Percentiles rank a stretch among this genome's conserved stretches.
Conservation (phyloP, 2,113 vertebrate genomes). For the Plectropomus leopardus region DNA sequence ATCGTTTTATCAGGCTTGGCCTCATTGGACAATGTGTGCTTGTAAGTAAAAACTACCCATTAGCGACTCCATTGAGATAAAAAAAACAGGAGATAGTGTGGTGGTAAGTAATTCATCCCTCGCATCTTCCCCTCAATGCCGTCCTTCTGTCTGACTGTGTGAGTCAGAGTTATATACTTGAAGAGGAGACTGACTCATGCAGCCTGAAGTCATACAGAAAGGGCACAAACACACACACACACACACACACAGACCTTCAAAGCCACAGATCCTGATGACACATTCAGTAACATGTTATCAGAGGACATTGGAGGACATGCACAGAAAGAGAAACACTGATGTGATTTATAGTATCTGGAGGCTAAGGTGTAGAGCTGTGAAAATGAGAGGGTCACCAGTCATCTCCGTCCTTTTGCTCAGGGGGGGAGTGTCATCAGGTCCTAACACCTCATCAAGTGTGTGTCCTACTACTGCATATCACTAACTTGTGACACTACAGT, state of each 20-base stretch:
- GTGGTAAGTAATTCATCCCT: slow-evolving; percentile 8
- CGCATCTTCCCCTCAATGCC: slow-evolving; percentile 25
- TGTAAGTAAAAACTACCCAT: slow-evolving; percentile 38
- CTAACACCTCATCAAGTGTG: slow-evolving; percentile 28
- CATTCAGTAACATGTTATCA: slow-evolving; percentile 59
- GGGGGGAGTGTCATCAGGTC: slow-evolving; percentile 4
- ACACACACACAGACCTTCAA: slow-evolving; percentile 22
- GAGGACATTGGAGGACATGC: slow-evolving; percentile 51
- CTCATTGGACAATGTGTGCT: slow-evolving; percentile 15
- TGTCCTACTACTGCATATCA: slow-evolving; percentile 1
- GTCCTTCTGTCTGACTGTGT: slow-evolving; percentile 22
- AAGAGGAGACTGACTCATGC: slow-evolving; percentile 64
- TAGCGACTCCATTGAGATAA: slow-evolving; percentile 15
- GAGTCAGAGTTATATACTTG: slow-evolving; percentile 46
- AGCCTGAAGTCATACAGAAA: slow-evolving; percentile 57
- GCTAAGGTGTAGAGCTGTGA: slow-evolving; percentile 34
- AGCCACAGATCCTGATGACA: slow-evolving; percentile 56
- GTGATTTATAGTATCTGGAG: slow-evolving; percentile 62
- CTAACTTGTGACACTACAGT: neutral
- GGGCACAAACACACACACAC: slow-evolving; percentile 7
- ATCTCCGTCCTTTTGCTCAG: neutral
- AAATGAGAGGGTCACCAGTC: slow-evolving; percentile 43
- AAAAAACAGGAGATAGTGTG: neutral
- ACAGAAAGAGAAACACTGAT: slow-evolving; percentile 36
- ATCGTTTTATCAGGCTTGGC: slow-evolving; percentile 4